Evolutionary conservation across 2,888 invertebrate species (phyloP), one percentile per base, ranked within the genome.

Genomic region (Limnephilus auricula): DNA sequence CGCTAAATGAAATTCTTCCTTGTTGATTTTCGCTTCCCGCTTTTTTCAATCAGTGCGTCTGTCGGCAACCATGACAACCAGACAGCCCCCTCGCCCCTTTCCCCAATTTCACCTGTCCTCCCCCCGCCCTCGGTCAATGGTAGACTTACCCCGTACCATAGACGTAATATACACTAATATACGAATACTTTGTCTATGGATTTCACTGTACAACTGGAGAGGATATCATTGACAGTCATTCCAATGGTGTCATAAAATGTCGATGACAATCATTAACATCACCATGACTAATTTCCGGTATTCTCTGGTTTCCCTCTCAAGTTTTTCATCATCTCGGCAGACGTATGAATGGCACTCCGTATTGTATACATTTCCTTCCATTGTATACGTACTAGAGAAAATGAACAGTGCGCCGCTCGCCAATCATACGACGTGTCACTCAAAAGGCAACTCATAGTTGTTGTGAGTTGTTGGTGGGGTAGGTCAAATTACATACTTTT

Each of bases 11-110:
- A 88, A 88, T 88, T 88, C 87, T 88, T 88, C 87, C 87, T 78
- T 79, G 87, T 88, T 78, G 87, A 88, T 88, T 88, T 88, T 88
- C 37, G 79, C 78, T 88, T 88, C 78, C 34, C 25, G 78, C 37
- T 88, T 88, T 88, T 87, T 88, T 89, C 50, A 91, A 92, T 91
- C 91, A 88, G 91, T 90, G 89, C 89, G 92, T 92, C 92, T 91
- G 92, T 90, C 92, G 91, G 92, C 87, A 87, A 90, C 85, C 92
- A 92, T 92, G 91, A 91, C 92, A 92, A 93, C 91, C 79, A n/a
- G 18, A 31, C 34, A 78, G 79, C 85, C 79, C 30, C 50, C 87
- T 15, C 65, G 9, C 78, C 87, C 5, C 34, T 65, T 25, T 32
- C 25, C 15, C 87, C 25, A 3, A 1, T 6, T n/a, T 65, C n/a